Conservation (phyloP, 2,113 vertebrate species). For the Aegithalos caudatus region DNA sequence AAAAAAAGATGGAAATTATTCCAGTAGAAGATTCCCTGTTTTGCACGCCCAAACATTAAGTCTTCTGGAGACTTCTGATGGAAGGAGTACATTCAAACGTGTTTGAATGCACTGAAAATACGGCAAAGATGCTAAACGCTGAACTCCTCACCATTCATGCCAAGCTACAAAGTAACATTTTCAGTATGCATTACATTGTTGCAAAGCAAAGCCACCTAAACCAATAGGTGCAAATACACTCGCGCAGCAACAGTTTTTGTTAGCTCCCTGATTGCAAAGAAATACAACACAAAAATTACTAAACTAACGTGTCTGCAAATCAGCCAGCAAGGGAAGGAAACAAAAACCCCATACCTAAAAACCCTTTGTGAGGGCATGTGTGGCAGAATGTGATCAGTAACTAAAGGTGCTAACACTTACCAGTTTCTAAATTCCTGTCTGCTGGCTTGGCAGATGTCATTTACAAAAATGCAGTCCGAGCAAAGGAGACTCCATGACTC, state of each 20-base stretch:
- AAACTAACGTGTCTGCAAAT: not conserved
- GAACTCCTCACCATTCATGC: not conserved
- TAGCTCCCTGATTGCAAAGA: not conserved
- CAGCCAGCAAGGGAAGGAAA: not conserved
- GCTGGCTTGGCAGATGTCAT: not conserved
- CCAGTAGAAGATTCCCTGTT: not conserved
- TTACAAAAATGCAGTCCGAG: not conserved
- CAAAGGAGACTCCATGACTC: not conserved
- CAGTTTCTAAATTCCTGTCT: not conserved
- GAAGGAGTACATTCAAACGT: not conserved
- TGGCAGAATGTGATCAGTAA: not conserved
- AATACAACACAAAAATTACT: not conserved
- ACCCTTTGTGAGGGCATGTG: not conserved
- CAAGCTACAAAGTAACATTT: not conserved
- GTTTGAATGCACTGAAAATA: not conserved
- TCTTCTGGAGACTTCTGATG: not conserved
- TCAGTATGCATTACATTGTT: not conserved
- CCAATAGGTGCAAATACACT: rapidly evolving
- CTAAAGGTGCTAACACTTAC: not conserved
- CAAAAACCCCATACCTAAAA: not conserved
- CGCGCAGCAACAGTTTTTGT: not conserved
- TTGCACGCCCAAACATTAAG: not conserved
- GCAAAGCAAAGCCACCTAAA: not conserved
- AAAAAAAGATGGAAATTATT: not conserved
- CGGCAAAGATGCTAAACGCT: not conserved